Base-by-base conservation (phyloP, 2,888 invertebrate species). In the Athalia cordata region DNA sequence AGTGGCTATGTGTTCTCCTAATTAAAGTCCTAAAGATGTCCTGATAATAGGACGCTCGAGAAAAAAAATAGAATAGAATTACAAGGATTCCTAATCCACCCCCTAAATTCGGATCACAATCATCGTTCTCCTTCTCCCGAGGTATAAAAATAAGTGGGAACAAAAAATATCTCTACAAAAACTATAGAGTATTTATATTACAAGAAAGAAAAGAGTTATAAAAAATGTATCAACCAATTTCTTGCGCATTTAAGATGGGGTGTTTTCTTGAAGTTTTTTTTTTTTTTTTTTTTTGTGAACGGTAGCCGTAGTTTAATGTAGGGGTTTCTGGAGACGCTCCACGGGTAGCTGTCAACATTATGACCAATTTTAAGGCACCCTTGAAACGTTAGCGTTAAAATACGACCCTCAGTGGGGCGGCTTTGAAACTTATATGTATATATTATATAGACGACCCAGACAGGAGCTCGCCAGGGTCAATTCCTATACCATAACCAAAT, bases 1-100 rank as follows among this genome's bases (percentile, higher is more conserved):
- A 88, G 87, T 86, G 87, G 86, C 88, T 86, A 89, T 88, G 87
- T 88, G 88, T 88, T 88, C 84, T 83, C 86, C 86, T 88, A 87
- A 89, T 89, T 87, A 86, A 87, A 87, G 81, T 80, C 79, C 79
- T 83, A 81, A 91, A 91, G 91, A 91, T 91, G 29, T 29, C 29
- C 29, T 29, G 29, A 29, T 29, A 29, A 91, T 91, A 91, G 91
- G 29, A n/a, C 15, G 15, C 15, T 13, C 62, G 62, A 13, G 62
- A 68, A 77, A 62, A 62, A 62, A 77, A 29, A 15, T 52, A 62
- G 52, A 8, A n/a, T 57, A 52, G 6, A 55, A n/a, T 47, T 67
- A 76, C 11, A 49, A 66, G 59, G 67, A 50, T 45, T 76, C 59
- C 74, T 68, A 75, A 78, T 29, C 29, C 29, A 29, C 29, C 29